A percentile compares a stretch with the other conserved stretches of the same genome.
Evolutionary conservation across 2,888 invertebrate genomes (phyloP).

Genomic region (Sinelater perroti): DNA sequence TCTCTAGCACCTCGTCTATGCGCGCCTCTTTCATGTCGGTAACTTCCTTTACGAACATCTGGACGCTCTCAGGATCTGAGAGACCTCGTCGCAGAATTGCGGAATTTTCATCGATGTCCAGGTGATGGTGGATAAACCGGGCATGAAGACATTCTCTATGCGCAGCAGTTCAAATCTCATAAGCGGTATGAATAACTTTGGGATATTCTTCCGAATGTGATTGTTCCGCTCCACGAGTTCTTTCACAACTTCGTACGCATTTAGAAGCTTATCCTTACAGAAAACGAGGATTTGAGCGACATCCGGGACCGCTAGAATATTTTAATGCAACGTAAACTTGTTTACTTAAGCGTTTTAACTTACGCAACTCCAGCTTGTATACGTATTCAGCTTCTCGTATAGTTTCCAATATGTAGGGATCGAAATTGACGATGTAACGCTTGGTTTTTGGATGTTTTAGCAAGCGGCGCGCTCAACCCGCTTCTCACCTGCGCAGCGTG

Average conservation of each 20-base stretch:
- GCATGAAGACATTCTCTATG: slow-evolving; percentile 75
- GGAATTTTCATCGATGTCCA: slow-evolving; percentile 84
- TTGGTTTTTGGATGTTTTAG: slow-evolving; percentile 72
- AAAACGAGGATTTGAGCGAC: slow-evolving; percentile 78
- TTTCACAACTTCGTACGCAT: slow-evolving; percentile 69
- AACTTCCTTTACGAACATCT: slow-evolving; percentile 73
- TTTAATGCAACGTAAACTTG: too few relatives aligned
- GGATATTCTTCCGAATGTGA: slow-evolving; percentile 68
- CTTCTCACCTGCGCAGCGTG: slow-evolving; percentile 75
- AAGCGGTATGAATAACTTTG: slow-evolving; percentile 74
- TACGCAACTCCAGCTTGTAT: slow-evolving; percentile 76
- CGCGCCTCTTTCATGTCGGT: slow-evolving; percentile 80
- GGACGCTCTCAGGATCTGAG: slow-evolving; percentile 67
- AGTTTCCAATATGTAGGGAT: slow-evolving; percentile 74
- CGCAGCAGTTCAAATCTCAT: slow-evolving; percentile 73
- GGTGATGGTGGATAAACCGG: slow-evolving; percentile 79
- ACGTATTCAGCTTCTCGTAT: slow-evolving; percentile 84
- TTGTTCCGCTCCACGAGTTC: slow-evolving; percentile 71
- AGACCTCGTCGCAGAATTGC: slow-evolving; percentile 68
- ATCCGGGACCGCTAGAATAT: slow-evolving; percentile 72
- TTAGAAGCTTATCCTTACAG: slow-evolving; percentile 74
- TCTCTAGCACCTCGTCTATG: slow-evolving; percentile 73
- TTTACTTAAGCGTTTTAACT: too few relatives aligned
- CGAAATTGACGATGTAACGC: slow-evolving; percentile 76
- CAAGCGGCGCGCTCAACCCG: slow-evolving; percentile 74